A percentile compares a stretch with the other conserved stretches of the same genome.
These are phyloP conservation scores for Frieseomelitta varia DNA, from an alignment of 1,140 invertebrate genomes.

Conservation along the genomic window DNA sequence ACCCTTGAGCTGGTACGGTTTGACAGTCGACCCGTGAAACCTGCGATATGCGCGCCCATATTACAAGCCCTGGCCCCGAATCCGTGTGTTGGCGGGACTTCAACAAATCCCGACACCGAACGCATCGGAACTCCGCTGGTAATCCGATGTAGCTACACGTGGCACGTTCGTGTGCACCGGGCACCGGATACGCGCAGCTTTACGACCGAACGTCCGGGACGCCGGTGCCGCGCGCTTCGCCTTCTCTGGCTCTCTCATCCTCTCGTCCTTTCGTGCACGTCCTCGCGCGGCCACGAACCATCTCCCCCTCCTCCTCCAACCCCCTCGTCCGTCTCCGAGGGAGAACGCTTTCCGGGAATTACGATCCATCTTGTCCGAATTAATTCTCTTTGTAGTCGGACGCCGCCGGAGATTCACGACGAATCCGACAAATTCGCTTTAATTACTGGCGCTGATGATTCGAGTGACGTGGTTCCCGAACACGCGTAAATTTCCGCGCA, in stretches of 20 bases:
- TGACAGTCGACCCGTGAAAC: slow-evolving; percentile 62
- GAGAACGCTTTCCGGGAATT: slow-evolving; percentile 6
- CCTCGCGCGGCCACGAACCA: not conserved
- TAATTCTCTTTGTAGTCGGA: slow-evolving; percentile 19
- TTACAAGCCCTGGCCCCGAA: slow-evolving; percentile 35
- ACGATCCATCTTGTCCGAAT: slow-evolving; percentile 11
- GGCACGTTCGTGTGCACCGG: slow-evolving; percentile 2
- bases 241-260: not conserved
- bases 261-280: not conserved
- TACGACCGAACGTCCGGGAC: slow-evolving; percentile 33
- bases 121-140: slow-evolving; percentile 54
- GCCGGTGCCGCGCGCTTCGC: not conserved
- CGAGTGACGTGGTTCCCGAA: too few species aligned
- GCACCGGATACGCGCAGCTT: slow-evolving; percentile 51
- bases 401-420: not conserved
- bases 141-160: slow-evolving; percentile 61
- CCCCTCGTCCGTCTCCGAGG: not conserved
- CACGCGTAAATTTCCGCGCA: too few species aligned
- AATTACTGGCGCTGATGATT: not conserved
- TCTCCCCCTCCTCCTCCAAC: not conserved
- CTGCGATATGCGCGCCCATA: slow-evolving; percentile 36
- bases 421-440: slow-evolving; percentile 32
- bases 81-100: slow-evolving; percentile 27
- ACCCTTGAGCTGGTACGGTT: slow-evolving; percentile 27
- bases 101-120: slow-evolving; percentile 52